phyloP scores from a whole-genome alignment of 2,113 vertebrate genomes.

The Chionis minor region DNA sequence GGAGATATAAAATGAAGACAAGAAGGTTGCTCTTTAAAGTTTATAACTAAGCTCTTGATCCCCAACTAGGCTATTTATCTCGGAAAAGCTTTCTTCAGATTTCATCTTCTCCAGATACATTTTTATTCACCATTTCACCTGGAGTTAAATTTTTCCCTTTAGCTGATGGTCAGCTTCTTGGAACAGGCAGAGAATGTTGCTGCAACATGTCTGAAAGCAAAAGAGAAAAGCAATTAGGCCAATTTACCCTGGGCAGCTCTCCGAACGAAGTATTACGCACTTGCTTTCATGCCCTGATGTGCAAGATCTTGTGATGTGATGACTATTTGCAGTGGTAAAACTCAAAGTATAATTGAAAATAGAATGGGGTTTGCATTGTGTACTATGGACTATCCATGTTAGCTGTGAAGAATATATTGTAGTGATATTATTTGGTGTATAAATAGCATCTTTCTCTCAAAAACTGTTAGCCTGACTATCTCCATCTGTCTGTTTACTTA shows the following conservation, averaged over 20 bases:
- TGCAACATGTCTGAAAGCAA: not conserved
- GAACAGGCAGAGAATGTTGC: not conserved
- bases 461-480: not conserved
- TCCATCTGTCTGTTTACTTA: not conserved
- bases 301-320: not conserved
- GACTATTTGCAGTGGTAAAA: not conserved
- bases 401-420: not conserved
- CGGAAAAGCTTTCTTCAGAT: not conserved
- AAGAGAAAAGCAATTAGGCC: not conserved
- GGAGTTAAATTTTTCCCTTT: not conserved
- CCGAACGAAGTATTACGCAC: not conserved
- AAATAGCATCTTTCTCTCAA: not conserved
- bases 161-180: conserved; percentile 11
- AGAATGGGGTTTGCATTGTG: not conserved
- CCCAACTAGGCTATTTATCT: not conserved
- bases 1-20: not conserved
- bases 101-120: not conserved
- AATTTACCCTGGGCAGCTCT: not conserved
- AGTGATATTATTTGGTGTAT: not conserved
- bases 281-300: not conserved
- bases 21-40: not conserved
- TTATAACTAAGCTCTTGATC: not conserved
- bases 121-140: not conserved
- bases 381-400: not conserved
- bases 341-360: not conserved